Conservation (phyloP, 1,140 invertebrate genomes). For the Chionoecetes opilio region DNA sequence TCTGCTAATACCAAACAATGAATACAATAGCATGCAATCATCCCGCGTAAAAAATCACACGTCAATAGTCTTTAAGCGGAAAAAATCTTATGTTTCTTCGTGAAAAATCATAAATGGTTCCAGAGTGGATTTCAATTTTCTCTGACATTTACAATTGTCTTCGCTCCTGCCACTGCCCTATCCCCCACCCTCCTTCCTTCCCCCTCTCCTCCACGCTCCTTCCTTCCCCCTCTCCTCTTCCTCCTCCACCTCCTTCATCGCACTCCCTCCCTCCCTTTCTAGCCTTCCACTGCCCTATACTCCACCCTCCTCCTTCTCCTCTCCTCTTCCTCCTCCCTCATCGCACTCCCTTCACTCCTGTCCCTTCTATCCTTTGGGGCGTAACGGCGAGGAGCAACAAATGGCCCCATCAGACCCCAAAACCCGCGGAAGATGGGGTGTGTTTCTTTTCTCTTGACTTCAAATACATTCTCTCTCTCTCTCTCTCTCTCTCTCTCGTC, state of each 20-base stretch:
- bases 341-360: background rate
- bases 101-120: conserved; percentile 5
- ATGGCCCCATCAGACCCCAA: conserved; percentile 35
- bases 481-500: background rate
- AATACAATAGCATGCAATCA: too few species aligned
- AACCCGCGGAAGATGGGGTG: conserved; percentile 33
- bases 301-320: background rate
- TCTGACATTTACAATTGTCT: conserved; percentile 39
- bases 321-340: background rate
- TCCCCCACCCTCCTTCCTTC: too few species aligned
- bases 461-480: conserved; percentile 34
- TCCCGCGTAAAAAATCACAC: too few species aligned
- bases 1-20: too few species aligned
- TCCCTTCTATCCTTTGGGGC: background rate
- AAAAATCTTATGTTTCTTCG: background rate
- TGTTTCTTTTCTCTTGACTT: conserved; percentile 56
- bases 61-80: background rate
- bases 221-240: too few species aligned
- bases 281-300: background rate
- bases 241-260: too few species aligned
- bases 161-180: background rate
- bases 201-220: background rate
- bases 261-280: too few species aligned
- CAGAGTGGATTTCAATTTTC: background rate
- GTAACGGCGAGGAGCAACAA: conserved; percentile 43